These are phyloP conservation scores for Harpalus rubripes DNA, from an alignment of 2,888 invertebrate species.

Conservation along the genomic window DNA sequence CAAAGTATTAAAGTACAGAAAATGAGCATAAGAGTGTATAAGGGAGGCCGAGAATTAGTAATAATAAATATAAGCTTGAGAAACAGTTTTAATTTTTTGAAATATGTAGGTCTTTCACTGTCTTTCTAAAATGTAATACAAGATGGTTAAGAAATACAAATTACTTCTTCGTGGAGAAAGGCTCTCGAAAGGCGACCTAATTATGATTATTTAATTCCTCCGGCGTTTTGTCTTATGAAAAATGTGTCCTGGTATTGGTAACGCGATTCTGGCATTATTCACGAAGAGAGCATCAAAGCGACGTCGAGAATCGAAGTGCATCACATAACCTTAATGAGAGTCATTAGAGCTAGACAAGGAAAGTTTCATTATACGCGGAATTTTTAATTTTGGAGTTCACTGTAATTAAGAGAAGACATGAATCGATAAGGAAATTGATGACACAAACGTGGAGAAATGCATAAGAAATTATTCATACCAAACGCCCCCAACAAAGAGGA, in stretches of 20 bases:
- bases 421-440: slow-evolving; percentile 6
- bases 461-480: not conserved
- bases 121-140: no score
- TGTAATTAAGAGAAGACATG: slow-evolving; percentile 37
- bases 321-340: slow-evolving; percentile 34
- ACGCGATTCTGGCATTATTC: slow-evolving; percentile 40
- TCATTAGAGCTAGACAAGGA: slow-evolving; percentile 51
- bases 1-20: no score
- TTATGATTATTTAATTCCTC: not conserved
- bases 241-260: not conserved
- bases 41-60: no score
- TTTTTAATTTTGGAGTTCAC: slow-evolving; percentile 45
- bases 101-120: no score
- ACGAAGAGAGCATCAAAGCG: slow-evolving; percentile 30
- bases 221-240: not conserved
- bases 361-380: slow-evolving; percentile 45
- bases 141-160: not conserved
- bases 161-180: not conserved
- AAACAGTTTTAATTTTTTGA: no score
- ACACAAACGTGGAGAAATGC: not conserved
- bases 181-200: not conserved
- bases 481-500: not conserved
- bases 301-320: slow-evolving; percentile 42
- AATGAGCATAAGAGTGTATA: no score
- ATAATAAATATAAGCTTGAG: no score